Conservation (phyloP, 2,888 invertebrate species). For the Sturmia bella region DNA sequence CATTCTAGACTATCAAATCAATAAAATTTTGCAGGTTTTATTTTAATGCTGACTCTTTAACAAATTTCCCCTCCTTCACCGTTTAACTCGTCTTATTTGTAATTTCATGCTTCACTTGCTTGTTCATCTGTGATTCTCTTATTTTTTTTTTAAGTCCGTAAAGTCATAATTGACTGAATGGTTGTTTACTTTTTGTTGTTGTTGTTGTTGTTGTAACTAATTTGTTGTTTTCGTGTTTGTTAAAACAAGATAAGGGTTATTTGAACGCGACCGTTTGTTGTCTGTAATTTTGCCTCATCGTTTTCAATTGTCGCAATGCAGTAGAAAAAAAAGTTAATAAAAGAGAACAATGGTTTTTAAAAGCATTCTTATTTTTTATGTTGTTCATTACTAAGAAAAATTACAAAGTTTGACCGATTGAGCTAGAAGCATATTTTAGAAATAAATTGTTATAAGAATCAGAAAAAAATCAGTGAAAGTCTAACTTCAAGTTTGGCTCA, state of each 20-base stretch:
- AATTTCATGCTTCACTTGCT: slow-evolving; percentile 47
- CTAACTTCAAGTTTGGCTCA: no score
- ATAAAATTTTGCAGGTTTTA: not conserved
- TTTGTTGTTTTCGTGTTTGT: slow-evolving; percentile 8
- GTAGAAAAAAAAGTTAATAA: not conserved
- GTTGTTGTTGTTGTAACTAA: slow-evolving; percentile 11
- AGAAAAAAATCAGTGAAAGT: no score
- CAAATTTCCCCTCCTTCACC: not conserved
- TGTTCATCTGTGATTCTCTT: slow-evolving; percentile 13
- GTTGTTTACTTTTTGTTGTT: not conserved
- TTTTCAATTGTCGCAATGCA: not conserved
- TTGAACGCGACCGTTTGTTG: not conserved
- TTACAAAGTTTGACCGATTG: no score
- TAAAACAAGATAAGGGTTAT: not conserved
- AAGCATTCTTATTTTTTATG: no score
- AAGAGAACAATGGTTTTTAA: no score
- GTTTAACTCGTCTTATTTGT: slow-evolving; percentile 30
- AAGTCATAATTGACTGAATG: slow-evolving; percentile 22
- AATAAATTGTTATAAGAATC: no score
- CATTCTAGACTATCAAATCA: no score
- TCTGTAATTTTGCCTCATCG: not conserved
- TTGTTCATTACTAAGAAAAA: no score
- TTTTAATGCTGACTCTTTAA: not conserved
- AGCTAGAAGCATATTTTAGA: no score
- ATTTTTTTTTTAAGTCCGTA: slow-evolving; percentile 22